Evolutionary conservation across 2,888 invertebrate genomes (phyloP).

Genomic region (Ametastegia equiseti): DNA sequence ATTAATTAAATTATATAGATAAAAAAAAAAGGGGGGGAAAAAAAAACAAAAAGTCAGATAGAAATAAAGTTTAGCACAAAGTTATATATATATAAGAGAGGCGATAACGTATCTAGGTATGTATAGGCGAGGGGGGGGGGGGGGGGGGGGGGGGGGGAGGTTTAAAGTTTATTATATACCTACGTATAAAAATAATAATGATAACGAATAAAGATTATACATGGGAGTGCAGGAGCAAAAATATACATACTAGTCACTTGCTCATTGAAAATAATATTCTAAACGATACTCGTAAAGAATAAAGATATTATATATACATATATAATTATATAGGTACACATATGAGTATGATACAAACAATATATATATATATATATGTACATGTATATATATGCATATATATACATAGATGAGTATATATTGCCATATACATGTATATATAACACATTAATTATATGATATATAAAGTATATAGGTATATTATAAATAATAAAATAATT

Average conservation of each 20-base stretch:
- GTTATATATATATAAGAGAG: no score
- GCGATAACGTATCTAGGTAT: no score
- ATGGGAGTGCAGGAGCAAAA: conserved; percentile 41
- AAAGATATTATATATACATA: conserved; percentile 60
- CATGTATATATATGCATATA: background rate
- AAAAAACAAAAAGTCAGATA: no score
- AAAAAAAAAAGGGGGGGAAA: no score
- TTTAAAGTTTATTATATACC: no score
- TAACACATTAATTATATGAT: conserved; percentile 52
- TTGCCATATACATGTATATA: conserved; percentile 51
- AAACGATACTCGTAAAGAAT: conserved; percentile 65
- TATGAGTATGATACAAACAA: conserved; percentile 60
- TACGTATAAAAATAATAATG: no score
- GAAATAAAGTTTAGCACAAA: no score
- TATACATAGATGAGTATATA: conserved; percentile 27
- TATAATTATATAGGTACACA: conserved; percentile 59
- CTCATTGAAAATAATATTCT: conserved; percentile 71
- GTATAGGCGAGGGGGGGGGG: no score
- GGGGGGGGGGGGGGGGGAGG: no score
- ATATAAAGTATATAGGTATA: background rate
- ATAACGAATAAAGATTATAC: conserved; percentile 5
- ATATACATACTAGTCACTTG: conserved; percentile 65
- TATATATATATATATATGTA: conserved; percentile 54
- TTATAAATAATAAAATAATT: conserved; percentile 53
- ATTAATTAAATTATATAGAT: no score